These are phyloP conservation scores for Esox masquinongy DNA, from an alignment of 2,797 vertebrate genomes.

Conservation along the genomic window DNA sequence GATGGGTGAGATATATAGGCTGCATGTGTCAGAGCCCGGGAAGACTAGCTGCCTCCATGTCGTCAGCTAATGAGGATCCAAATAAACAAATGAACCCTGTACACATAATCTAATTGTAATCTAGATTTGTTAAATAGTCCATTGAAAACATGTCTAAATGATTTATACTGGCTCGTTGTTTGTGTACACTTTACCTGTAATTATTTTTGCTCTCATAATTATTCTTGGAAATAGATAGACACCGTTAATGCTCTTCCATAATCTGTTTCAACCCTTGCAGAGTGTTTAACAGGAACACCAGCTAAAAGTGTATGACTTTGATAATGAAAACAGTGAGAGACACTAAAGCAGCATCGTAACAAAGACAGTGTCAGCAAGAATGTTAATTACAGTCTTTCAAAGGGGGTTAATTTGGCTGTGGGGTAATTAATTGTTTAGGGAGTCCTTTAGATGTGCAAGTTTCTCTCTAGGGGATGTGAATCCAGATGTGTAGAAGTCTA, in stretches of 20 bases:
- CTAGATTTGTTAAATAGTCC: constrained; percentile 4
- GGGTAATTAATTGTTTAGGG: constrained; percentile 7
- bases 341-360: constrained; percentile 31
- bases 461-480: background rate
- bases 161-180: background rate
- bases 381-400: constrained; percentile 57
- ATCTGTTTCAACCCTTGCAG: constrained; percentile 3
- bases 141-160: background rate
- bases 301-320: constrained; percentile 56
- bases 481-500: background rate
- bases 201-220: background rate
- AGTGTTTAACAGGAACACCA: constrained; percentile 38
- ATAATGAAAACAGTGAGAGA: constrained; percentile 59
- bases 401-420: constrained; percentile 5
- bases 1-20: no score
- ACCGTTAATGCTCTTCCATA: background rate
- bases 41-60: no score
- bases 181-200: background rate
- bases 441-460: constrained; percentile 16
- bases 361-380: constrained; percentile 51
- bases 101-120: background rate
- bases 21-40: no score
- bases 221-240: constrained; percentile 1
- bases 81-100: background rate
- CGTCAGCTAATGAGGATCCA: background rate